Percentiles rank a stretch among this genome's conserved stretches.
phyloP scores from a whole-genome alignment of 64 coral and sea anemone genomes.

The Montipora cactus region DNA sequence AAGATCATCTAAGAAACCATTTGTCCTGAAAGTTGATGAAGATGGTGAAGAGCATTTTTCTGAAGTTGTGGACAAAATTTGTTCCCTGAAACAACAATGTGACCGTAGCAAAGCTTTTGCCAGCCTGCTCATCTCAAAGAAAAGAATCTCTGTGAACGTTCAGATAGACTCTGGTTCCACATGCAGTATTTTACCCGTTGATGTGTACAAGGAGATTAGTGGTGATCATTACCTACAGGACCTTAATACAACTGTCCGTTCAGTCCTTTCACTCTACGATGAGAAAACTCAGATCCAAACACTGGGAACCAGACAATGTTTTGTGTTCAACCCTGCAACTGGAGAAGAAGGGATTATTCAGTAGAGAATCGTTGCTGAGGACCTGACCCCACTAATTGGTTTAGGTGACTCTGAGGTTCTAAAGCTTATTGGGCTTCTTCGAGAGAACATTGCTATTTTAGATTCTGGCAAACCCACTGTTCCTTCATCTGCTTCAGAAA shows the following conservation, averaged over 20 bases:
- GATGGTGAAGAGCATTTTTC: constrained; percentile 33
- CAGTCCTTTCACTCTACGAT: background rate
- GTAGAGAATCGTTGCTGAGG: no score
- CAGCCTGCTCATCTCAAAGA: background rate
- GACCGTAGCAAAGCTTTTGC: constrained; percentile 36
- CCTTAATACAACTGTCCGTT: background rate
- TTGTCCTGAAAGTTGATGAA: constrained; percentile 40
- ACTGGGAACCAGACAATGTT: no score
- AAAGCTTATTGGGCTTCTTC: no score
- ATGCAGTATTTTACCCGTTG: constrained; percentile 20
- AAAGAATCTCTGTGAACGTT: constrained; percentile 4
- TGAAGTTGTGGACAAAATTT: constrained; percentile 25
- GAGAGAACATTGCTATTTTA: no score
- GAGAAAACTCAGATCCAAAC: background rate
- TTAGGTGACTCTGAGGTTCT: no score
- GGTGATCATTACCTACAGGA: constrained; percentile 8
- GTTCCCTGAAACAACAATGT: constrained; percentile 1
- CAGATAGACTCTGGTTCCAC: constrained; percentile 46
- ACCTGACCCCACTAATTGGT: no score
- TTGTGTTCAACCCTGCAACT: no score
- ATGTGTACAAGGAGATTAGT: constrained; percentile 20
- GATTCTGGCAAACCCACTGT: no score
- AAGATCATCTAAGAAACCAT: constrained; percentile 18
- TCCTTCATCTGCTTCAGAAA: no score
- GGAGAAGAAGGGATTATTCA: no score